phyloP scores from a whole-genome alignment of 2,888 invertebrate genomes.

The Monopis laevigella region DNA sequence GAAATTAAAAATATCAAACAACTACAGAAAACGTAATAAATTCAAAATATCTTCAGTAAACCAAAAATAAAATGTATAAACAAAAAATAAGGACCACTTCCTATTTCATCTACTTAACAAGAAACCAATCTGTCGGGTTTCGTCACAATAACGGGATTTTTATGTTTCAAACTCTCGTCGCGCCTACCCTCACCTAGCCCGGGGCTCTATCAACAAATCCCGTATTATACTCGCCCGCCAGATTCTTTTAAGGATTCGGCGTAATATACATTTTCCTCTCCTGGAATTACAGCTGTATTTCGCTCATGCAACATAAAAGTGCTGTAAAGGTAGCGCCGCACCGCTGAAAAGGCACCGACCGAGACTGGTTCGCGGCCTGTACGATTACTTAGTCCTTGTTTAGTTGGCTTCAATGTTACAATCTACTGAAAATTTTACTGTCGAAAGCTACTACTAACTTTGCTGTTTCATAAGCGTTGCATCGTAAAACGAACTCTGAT shows the following conservation, averaged over 20 bases:
- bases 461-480: slow-evolving; percentile 41
- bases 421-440: slow-evolving; percentile 57
- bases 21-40: too few species aligned
- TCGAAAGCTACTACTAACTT: slow-evolving; percentile 35
- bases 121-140: slow-evolving; percentile 65
- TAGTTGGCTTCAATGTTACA: slow-evolving; percentile 54
- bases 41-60: too few species aligned
- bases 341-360: slow-evolving; percentile 41
- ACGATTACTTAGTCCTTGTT: slow-evolving; percentile 34
- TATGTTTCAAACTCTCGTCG: slow-evolving; percentile 62
- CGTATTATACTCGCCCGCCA: slow-evolving; percentile 41
- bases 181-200: slow-evolving; percentile 64
- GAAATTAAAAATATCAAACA: too few species aligned
- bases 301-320: slow-evolving; percentile 58
- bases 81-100: not conserved
- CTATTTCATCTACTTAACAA: slow-evolving; percentile 58
- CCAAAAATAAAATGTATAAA: slow-evolving; percentile 5
- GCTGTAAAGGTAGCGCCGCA: slow-evolving; percentile 54
- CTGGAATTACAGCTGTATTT: slow-evolving; percentile 60
- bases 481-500: slow-evolving; percentile 29
- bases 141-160: slow-evolving; percentile 64
- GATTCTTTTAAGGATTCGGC: slow-evolving; percentile 55
- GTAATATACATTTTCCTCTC: slow-evolving; percentile 61
- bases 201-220: slow-evolving; percentile 54
- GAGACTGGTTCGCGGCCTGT: slow-evolving; percentile 30